These are phyloP conservation scores for Aurelia aurita DNA, from an alignment of 30 jellyfish, hydroid and myxozoan genomes.

Conservation along the genomic window DNA sequence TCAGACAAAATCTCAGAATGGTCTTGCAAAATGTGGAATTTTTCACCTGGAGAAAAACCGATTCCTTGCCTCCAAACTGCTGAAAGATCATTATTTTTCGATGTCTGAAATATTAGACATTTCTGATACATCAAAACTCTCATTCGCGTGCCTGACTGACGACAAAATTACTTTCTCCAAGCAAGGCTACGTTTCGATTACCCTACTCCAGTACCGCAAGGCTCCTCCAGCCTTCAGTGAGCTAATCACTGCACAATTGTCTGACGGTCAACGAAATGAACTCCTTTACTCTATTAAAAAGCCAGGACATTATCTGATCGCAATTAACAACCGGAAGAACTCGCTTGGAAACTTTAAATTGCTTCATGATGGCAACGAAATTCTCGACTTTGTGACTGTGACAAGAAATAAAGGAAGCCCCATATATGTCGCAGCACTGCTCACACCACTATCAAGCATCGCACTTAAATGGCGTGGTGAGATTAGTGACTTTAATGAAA, in stretches of 20 bases:
- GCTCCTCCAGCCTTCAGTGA: neutral
- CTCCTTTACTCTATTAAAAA: neutral
- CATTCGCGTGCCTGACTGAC: constrained; percentile 34
- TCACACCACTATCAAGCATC: neutral
- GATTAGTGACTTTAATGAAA: neutral
- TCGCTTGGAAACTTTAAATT: neutral
- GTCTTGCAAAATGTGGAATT: constrained; percentile 22
- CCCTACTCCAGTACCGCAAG: constrained; percentile 20
- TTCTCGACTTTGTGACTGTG: neutral
- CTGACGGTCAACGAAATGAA: neutral
- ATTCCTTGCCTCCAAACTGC: neutral
- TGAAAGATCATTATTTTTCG: neutral
- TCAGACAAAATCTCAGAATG: neutral
- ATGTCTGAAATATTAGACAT: constrained; percentile 11
- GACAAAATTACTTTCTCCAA: constrained; percentile 3
- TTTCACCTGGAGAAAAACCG: neutral
- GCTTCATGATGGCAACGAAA: neutral
- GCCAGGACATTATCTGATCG: constrained; percentile 8
- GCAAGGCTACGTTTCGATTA: constrained; percentile 18
- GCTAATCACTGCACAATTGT: no score
- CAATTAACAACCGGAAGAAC: neutral
- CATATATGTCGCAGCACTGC: neutral
- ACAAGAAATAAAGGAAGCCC: neutral
- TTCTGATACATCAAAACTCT: neutral
- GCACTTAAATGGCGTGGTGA: neutral